Percentiles rank a stretch among this genome's conserved stretches.
phyloP scores from a whole-genome alignment of 2,797 vertebrate genomes.

The Sebastolobus alascanus region DNA sequence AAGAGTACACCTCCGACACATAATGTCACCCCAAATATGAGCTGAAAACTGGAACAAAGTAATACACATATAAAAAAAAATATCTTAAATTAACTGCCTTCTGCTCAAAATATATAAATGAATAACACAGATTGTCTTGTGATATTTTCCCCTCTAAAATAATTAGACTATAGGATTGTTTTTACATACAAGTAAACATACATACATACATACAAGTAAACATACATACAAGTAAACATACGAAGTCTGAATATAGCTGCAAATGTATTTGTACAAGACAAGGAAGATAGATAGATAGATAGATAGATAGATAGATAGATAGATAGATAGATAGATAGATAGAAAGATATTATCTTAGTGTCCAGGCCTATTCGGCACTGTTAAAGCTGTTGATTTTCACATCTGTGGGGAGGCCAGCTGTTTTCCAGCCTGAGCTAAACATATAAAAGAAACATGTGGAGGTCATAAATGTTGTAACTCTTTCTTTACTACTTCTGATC shows the following conservation, averaged over 20 bases:
- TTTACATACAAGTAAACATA: too few relatives aligned
- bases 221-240: too few relatives aligned
- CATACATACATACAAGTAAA: too few relatives aligned
- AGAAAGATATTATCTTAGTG: not conserved
- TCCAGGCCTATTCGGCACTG: not conserved
- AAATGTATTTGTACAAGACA: not conserved
- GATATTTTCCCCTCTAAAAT: not conserved
- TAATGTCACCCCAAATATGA: not conserved
- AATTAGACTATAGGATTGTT: not conserved
- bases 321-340: not conserved
- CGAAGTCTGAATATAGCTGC: not conserved
- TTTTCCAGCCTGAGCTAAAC: not conserved
- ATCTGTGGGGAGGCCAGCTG: not conserved
- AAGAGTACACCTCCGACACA: not conserved
- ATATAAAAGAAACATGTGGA: not conserved
- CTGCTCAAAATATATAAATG: not conserved
- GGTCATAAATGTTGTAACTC: not conserved
- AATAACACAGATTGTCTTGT: not conserved
- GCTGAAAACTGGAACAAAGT: not conserved
- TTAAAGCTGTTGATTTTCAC: slow-evolving; percentile 43
- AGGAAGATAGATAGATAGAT: not conserved
- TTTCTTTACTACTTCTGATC: not conserved
- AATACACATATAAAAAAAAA: not conserved
- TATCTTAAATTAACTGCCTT: not conserved
- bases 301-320: too few relatives aligned